These are phyloP conservation scores for Embiotoca jacksoni DNA, from an alignment of 2,113 vertebrate species.

Conservation along the genomic window DNA sequence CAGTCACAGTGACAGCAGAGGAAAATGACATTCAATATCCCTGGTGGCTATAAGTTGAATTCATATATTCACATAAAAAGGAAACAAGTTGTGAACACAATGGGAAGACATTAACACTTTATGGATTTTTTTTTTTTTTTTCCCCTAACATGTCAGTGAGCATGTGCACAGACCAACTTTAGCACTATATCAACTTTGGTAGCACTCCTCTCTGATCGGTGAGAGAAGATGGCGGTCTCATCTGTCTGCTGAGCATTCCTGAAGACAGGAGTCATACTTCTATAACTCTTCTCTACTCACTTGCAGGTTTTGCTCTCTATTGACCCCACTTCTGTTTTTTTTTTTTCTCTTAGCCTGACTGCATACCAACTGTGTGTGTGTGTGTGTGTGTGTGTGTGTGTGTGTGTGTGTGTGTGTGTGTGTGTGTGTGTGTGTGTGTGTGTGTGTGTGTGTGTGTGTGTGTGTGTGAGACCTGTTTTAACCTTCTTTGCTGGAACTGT, in stretches of 20 bases:
- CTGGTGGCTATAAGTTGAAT: neutral
- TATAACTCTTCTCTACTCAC: conserved; percentile 30
- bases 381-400: conserved; percentile 21
- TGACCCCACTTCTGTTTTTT: conserved; percentile 33
- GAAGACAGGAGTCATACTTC: conserved; percentile 63
- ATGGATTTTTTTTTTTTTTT: no score
- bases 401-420: conserved; percentile 23
- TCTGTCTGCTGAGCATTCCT: conserved; percentile 67
- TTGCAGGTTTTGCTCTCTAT: conserved; percentile 30
- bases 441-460: conserved; percentile 37
- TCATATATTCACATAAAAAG: neutral
- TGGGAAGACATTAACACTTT: no score
- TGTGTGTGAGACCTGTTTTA: neutral
- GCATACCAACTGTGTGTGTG: conserved; percentile 52
- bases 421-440: conserved; percentile 22
- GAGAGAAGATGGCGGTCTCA: conserved; percentile 13
- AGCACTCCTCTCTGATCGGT: conserved; percentile 5
- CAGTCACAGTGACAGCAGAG: neutral
- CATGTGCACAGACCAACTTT: no score
- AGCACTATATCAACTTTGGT: conserved; percentile 9
- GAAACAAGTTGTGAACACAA: no score
- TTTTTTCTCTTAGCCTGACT: conserved; percentile 17
- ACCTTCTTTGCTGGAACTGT: conserved; percentile 27
- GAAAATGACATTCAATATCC: neutral
- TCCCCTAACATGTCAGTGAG: no score